Evolutionary conservation across 2,888 invertebrate genomes (phyloP).

Genomic region (Nymphalis c-album): DNA sequence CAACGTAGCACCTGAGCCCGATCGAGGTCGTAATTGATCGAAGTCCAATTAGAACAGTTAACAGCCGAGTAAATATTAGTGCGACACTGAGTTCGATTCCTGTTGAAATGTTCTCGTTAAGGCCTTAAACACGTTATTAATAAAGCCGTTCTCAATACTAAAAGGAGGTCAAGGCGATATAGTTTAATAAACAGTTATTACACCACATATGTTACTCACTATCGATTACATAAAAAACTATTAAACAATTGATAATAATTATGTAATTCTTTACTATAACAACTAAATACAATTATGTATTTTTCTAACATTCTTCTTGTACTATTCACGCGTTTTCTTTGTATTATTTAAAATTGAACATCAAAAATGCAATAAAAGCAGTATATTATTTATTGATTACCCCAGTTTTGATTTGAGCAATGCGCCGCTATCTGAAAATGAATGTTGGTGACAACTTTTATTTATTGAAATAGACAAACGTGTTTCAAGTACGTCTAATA

Average conservation of each 20-base stretch:
- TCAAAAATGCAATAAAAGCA: no score
- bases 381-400: background rate
- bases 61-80: slow-evolving; percentile 22
- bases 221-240: background rate
- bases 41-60: slow-evolving; percentile 28
- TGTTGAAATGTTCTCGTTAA: slow-evolving; percentile 26
- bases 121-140: slow-evolving; percentile 26
- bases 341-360: no score
- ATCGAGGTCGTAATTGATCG: slow-evolving; percentile 26
- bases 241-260: background rate
- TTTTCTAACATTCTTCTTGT: no score
- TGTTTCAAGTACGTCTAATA: slow-evolving; percentile 14
- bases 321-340: no score
- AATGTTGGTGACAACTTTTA: background rate
- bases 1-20: slow-evolving; percentile 10
- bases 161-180: slow-evolving; percentile 31
- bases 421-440: background rate
- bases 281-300: no score
- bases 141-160: slow-evolving; percentile 20
- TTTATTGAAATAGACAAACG: slow-evolving; percentile 14
- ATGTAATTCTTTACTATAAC: no score
- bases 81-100: slow-evolving; percentile 22
- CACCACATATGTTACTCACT: slow-evolving; percentile 1
- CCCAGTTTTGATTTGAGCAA: background rate
- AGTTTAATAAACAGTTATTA: slow-evolving; percentile 4